phyloP scores from a whole-genome alignment of 2,888 invertebrate genomes.

The Scaptomyza polygonia region DNA sequence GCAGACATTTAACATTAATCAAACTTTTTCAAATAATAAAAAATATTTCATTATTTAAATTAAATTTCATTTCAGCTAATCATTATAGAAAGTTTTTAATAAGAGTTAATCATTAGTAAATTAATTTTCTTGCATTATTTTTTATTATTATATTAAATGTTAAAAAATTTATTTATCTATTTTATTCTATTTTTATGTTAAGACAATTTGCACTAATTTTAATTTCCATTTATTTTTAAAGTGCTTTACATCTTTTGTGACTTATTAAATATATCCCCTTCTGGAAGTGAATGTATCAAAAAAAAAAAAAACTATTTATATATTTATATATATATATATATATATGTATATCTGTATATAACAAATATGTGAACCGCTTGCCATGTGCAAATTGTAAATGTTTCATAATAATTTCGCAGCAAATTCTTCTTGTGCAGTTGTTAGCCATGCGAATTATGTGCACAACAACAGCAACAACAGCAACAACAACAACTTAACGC shows the following conservation, averaged over 20 bases:
- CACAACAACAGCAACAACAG: conserved; percentile 17
- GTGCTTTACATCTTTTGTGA: not conserved
- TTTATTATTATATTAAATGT: no score
- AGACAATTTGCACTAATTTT: no score
- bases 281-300: not conserved
- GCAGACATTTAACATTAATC: no score
- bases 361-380: conserved; percentile 41
- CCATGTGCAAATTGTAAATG: conserved; percentile 62
- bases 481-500: conserved; percentile 33
- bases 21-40: no score
- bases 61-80: no score
- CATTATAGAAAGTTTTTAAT: no score
- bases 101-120: no score
- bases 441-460: conserved; percentile 62
- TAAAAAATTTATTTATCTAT: no score
- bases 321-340: not conserved
- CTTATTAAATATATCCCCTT: not conserved
- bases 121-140: no score
- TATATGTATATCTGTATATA: not conserved
- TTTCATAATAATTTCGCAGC: conserved; percentile 60
- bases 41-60: no score
- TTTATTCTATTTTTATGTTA: no score
- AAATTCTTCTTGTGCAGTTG: conserved; percentile 60
- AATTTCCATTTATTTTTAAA: not conserved
- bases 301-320: not conserved